Percentiles rank a stretch among this genome's conserved stretches.
phyloP scores from a whole-genome alignment of 2,113 vertebrate species.

The Eidolon helvum region DNA sequence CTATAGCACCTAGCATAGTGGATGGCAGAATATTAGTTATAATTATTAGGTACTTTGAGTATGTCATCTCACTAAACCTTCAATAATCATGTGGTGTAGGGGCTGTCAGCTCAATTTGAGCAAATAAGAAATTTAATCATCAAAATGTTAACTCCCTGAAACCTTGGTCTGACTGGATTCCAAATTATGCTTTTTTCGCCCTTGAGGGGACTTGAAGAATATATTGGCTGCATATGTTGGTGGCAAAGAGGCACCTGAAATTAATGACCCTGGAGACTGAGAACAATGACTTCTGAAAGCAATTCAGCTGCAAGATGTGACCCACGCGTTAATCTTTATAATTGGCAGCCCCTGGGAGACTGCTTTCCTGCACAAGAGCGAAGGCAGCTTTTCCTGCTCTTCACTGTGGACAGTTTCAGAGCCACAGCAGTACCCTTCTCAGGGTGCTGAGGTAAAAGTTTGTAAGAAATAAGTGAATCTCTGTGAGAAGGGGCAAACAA shows the following conservation, averaged over 20 bases:
- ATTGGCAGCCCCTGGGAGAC: background rate
- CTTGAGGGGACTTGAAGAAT: background rate
- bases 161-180: background rate
- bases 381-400: background rate
- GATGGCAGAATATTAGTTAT: background rate
- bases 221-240: background rate
- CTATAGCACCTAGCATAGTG: background rate
- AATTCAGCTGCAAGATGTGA: background rate
- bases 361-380: background rate
- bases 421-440: background rate
- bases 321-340: background rate
- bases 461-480: background rate
- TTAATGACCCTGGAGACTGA: background rate
- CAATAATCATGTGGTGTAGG: background rate
- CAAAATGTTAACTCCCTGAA: background rate
- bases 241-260: background rate
- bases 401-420: background rate
- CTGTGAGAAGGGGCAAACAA: background rate
- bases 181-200: background rate
- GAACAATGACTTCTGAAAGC: constrained; percentile 26
- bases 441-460: background rate
- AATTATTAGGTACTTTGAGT: background rate
- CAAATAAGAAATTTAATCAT: background rate
- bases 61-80: background rate
- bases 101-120: background rate